Evolutionary conservation across 2,113 vertebrate species (phyloP), one percentile per base, ranked within the genome.

Genomic region (Phodopus roborovskii): DNA sequence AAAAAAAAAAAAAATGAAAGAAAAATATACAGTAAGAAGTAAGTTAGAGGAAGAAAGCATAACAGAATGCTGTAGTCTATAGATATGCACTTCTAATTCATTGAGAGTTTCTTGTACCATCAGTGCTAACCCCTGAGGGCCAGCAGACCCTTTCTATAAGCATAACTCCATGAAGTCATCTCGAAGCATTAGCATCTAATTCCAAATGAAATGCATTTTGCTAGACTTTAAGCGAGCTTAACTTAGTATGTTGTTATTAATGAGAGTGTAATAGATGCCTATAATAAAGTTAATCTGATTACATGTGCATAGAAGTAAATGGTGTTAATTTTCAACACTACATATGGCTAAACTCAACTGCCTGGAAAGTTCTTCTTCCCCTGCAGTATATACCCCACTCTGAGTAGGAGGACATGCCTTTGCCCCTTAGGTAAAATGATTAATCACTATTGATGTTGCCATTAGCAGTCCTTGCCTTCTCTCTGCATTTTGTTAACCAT

Each of bases 201-300:
- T 91, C 77, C 74, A 91, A 96, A 92, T 75, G 92, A 62, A 93
- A 92, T 95, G 90, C 45, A 94, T 86, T 26, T 85, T 75, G 87
- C 97, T 97, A 95, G 88, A 70, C 70, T 95, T 83, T 79, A 85
- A 96, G 79, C 86, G 45, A 83, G 83, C 95, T 97, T 98, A 93
- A 71, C 22, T 48, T 92, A 86, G 24, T 91, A 88, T 70, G 60
- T 22, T 88, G 82, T 91, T 97, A 95, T 77, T 97, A 97, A 94
- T 92, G 74, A 96, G 45, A 96, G 3, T 97, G 60, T 96, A 98
- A 97, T 84, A 88, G 79, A 93, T 95, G 94, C 91, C 97, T 94
- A 56, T 98, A 98, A 98, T 98, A 98, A 99, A 98, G 82, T 13
- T 3, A 56, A n/a, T 95, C 83, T 97, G 70, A 95, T 95, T 94